Evolutionary conservation across 1,140 invertebrate genomes (phyloP), one percentile per base, ranked within the genome.

Genomic region (Calliphora vicina): DNA sequence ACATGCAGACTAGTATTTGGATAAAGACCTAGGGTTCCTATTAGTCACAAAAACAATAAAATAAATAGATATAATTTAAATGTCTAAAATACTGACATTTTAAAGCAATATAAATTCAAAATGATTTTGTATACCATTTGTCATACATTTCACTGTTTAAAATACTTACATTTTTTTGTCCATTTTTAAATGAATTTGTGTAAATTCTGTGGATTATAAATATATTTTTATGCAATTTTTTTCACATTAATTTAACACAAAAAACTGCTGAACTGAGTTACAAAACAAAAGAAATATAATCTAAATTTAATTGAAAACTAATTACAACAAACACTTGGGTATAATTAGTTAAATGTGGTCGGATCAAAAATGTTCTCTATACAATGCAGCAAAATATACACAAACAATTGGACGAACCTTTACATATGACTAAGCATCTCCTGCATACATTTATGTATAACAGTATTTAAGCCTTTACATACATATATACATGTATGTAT

Each of bases 261-360:
- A 57, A 57, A 57, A n/a, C 50, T 17, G n/a, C 50, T 57, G n/a
- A 57, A 57, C 50, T 57, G 23, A 78, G 35, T 43, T 4, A 20
- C n/a, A 25, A 78, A 78, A 78, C 74, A 78, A 78, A 74, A 78
- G 74, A 43, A 78, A 45, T 43, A 78, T 78, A 78, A 78, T 78
- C 74, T 78, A 78, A 78, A 78, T 78, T 78, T 78, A 78, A 78
- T 78, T 78, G 74, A 78, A 78, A 78, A 78, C 74, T 78, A 78
- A 78, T 78, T 78, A 78, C 74, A 78, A 43, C 74, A 78, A 67
- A 78, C 74, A 43, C 35, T 78, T 78, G 74, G n/a, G 35, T 43
- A 43, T 43, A 78, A 78, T 78, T 78, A 78, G 74, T 78, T 43
- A 78, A 78, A 78, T 78, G 74, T 78, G 74, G 74, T 78, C 42